Evolutionary conservation across 2,888 invertebrate genomes (phyloP).

Genomic region (Platerodrilus igneus): DNA sequence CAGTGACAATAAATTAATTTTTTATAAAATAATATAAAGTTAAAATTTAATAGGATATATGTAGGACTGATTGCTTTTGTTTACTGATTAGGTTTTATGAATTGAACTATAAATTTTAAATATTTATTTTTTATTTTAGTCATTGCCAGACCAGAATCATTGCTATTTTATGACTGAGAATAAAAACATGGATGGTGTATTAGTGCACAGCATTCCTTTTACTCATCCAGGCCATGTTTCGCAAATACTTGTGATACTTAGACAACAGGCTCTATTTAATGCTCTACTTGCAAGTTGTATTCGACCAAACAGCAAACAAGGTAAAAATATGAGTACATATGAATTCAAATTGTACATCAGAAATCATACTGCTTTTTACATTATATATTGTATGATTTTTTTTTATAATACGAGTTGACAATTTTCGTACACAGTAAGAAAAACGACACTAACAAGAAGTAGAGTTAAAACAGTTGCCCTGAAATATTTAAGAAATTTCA

Average conservation of each 20-base stretch:
- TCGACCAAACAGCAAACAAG: conserved; percentile 72
- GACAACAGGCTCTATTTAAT: conserved; percentile 91
- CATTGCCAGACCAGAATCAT: conserved; percentile 87
- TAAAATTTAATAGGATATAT: too few relatives aligned
- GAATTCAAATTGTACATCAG: neutral
- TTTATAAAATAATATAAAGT: too few relatives aligned
- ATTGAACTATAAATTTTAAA: too few relatives aligned
- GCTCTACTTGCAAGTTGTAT: conserved; percentile 85
- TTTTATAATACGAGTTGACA: too few relatives aligned
- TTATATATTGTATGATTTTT: too few relatives aligned
- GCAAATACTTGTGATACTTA: conserved; percentile 74
- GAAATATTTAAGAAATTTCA: too few relatives aligned
- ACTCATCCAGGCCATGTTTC: conserved; percentile 91
- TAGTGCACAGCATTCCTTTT: conserved; percentile 81
- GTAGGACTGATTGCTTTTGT: too few relatives aligned
- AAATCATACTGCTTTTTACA: too few relatives aligned
- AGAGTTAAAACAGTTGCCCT: too few relatives aligned
- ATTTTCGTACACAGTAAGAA: too few relatives aligned
- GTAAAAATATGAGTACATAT: conserved; percentile 49
- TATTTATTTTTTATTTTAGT: conserved; percentile 52
- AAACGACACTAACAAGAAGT: neutral
- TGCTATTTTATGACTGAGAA: conserved; percentile 90
- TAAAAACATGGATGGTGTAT: conserved; percentile 67
- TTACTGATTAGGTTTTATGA: too few relatives aligned
- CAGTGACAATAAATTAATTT: too few relatives aligned